Evolutionary conservation across 2,888 invertebrate species (phyloP).

Genomic region (Morinoia aosen): DNA sequence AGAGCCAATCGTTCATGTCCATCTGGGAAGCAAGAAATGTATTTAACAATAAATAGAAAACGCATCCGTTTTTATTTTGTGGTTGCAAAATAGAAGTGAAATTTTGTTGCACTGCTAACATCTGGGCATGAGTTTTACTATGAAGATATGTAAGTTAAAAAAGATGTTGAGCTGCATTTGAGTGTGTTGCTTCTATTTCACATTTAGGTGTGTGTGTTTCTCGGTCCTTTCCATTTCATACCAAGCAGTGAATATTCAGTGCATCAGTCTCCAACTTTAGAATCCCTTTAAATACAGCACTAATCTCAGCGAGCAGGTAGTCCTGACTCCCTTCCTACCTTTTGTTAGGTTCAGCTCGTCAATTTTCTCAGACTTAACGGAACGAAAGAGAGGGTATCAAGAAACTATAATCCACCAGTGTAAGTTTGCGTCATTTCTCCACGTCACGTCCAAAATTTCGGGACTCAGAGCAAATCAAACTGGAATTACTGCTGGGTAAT

Average conservation of each 20-base stretch:
- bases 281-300: neutral
- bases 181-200: no score
- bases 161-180: no score
- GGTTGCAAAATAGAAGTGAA: neutral
- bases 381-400: neutral
- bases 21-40: no score
- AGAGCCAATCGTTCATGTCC: no score
- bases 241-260: neutral
- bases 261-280: neutral
- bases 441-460: no score
- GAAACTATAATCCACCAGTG: neutral
- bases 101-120: neutral
- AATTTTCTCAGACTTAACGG: neutral
- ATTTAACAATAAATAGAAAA: no score
- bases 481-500: no score
- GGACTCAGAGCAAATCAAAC: no score
- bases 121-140: neutral
- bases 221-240: neutral
- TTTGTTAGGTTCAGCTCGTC: neutral
- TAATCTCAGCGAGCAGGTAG: neutral
- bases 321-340: neutral
- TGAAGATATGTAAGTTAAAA: no score
- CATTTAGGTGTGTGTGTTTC: no score
- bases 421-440: neutral
- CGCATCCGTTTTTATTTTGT: neutral